Percentiles rank a stretch among this genome's conserved stretches.
Conservation (phyloP, 1,140 invertebrate genomes). For the Drosophila pseudoananassae region DNA sequence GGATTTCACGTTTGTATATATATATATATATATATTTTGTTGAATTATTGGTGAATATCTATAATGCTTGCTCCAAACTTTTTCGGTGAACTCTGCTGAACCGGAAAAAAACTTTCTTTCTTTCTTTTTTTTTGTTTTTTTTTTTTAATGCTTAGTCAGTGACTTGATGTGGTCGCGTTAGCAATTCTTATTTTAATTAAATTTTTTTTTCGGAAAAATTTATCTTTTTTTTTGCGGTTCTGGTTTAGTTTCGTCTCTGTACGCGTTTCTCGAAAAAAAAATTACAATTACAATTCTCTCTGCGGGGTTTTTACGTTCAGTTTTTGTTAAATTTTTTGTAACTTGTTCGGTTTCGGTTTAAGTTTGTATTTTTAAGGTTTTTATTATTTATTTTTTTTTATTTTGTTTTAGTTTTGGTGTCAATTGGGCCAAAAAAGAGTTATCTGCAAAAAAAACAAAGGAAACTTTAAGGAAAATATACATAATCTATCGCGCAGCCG, state of each 20-base stretch:
- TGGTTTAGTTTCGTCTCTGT: constrained; percentile 1
- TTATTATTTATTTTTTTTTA: constrained; percentile 20
- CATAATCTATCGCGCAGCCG: too few relatives aligned
- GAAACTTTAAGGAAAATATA: too few relatives aligned
- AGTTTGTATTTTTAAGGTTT: constrained; percentile 21
- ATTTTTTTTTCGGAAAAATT: constrained; percentile 6
- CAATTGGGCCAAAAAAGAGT: constrained; percentile 77
- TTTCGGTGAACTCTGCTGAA: constrained; percentile 5
- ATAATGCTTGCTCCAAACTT: constrained; percentile 19
- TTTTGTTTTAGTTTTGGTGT: constrained; percentile 51
- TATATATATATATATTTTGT: neutral
- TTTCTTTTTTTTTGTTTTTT: neutral
- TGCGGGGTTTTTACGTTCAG: neutral
- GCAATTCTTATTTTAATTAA: constrained; percentile 20
- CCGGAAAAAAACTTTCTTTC: constrained; percentile 4
- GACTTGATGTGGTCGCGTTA: constrained; percentile 4
- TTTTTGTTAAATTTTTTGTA: neutral
- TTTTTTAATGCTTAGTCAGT: constrained; percentile 14
- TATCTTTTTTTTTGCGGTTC: constrained; percentile 14
- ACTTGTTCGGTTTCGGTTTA: constrained; percentile 19
- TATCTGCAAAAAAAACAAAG: constrained; percentile 26
- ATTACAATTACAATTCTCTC: neutral
- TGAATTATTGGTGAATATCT: constrained; percentile 9
- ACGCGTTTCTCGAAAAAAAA: constrained; percentile 1
- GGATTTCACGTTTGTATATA: constrained; percentile 7